Evolutionary conservation across 2,113 vertebrate species (phyloP).

Genomic region (Hypocryptadius cinnamomeus): DNA sequence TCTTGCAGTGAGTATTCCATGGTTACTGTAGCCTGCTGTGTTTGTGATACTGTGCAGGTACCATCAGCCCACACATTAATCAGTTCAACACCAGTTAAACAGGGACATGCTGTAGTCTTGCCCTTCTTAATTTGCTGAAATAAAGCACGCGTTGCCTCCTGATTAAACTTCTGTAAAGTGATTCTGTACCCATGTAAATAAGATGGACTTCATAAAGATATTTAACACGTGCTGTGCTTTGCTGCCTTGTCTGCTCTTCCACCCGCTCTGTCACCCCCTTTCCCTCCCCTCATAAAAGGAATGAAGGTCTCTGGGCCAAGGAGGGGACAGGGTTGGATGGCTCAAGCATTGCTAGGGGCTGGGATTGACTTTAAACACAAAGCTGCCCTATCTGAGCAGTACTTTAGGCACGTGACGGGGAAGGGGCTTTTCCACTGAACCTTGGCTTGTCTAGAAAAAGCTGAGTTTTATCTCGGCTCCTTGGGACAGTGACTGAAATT

Average conservation of each 20-base stretch:
- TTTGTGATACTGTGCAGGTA: not conserved
- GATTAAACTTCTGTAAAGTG: constrained; percentile 61
- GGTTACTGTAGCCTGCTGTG: not conserved
- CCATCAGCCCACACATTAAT: not conserved
- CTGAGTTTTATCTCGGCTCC: not conserved
- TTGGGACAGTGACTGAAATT: not conserved
- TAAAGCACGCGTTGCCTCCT: constrained; percentile 51
- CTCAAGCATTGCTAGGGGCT: rapidly evolving
- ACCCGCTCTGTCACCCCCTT: not conserved
- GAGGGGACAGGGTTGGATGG: not conserved
- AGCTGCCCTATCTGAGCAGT: not conserved
- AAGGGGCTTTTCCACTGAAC: not conserved
- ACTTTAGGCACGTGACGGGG: rapidly evolving
- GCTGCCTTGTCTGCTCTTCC: not conserved
- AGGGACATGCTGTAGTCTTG: not conserved
- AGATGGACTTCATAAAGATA: constrained; percentile 67
- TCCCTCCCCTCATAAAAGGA: not conserved
- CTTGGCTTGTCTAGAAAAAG: not conserved
- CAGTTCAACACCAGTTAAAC: not conserved
- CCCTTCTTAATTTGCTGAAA: constrained; percentile 54
- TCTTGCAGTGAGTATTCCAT: not conserved
- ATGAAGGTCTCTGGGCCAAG: not conserved
- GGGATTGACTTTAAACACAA: not conserved
- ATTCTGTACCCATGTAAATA: constrained; percentile 71
- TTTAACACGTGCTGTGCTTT: constrained; percentile 42